These are phyloP conservation scores for Rhyzopertha dominica DNA, from an alignment of 1,140 invertebrate genomes.

Conservation along the genomic window DNA sequence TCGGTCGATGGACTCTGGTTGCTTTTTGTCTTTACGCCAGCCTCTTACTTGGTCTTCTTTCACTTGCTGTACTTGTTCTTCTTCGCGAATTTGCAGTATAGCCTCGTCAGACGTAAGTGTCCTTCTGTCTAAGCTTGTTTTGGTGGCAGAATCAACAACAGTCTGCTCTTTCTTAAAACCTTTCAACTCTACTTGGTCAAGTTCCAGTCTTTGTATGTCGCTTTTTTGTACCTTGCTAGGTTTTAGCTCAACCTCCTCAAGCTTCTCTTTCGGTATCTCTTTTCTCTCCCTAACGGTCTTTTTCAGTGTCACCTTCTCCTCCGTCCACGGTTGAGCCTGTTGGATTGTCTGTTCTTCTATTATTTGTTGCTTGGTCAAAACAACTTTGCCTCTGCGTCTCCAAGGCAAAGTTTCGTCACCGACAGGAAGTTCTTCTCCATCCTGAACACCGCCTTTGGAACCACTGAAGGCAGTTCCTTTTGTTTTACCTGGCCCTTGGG, in stretches of 20 bases:
- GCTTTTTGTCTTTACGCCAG: slow-evolving; percentile 18
- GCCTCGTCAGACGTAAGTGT: slow-evolving; percentile 2
- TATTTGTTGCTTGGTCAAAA: slow-evolving; percentile 2
- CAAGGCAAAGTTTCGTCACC: slow-evolving; percentile 53
- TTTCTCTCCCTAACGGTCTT: slow-evolving; percentile 40
- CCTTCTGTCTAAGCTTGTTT: neutral
- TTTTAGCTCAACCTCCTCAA: slow-evolving; percentile 30
- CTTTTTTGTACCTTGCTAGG: slow-evolving; percentile 10
- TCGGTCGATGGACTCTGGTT: too few relatives aligned
- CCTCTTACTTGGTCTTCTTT: slow-evolving; percentile 9
- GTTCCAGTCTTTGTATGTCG: slow-evolving; percentile 29
- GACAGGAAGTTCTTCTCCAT: slow-evolving; percentile 46
- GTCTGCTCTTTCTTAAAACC: slow-evolving; percentile 10
- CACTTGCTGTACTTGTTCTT: neutral
- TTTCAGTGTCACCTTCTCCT: slow-evolving; percentile 45
- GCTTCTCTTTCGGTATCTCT: slow-evolving; percentile 38
- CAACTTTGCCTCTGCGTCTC: slow-evolving; percentile 34
- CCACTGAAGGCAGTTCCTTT: slow-evolving; percentile 15
- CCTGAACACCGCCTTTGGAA: slow-evolving; percentile 30
- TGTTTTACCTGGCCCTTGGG: slow-evolving; percentile 18
- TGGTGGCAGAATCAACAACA: neutral
- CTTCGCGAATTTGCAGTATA: neutral
- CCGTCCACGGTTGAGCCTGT: slow-evolving; percentile 42
- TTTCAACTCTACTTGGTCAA: slow-evolving; percentile 28
- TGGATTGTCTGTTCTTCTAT: slow-evolving; percentile 23